phyloP scores from a whole-genome alignment of 2,888 invertebrate genomes.

The Myopa testacea region DNA sequence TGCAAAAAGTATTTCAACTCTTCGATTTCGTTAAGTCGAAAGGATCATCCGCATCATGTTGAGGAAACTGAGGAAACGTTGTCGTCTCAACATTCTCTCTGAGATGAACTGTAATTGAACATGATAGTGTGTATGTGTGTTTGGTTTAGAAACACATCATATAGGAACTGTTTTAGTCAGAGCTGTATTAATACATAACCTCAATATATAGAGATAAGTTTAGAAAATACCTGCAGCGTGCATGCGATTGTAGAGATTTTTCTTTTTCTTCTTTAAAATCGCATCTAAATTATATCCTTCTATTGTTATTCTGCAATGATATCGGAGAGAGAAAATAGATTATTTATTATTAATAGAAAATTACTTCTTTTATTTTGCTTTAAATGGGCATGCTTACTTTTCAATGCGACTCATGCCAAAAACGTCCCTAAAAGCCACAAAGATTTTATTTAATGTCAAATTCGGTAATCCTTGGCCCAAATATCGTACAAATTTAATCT shows the following conservation, averaged over 20 bases:
- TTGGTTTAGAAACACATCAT: slow-evolving; percentile 46
- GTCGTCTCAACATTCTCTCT: slow-evolving; percentile 50
- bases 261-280: slow-evolving; percentile 66
- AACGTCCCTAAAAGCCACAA: slow-evolving; percentile 66
- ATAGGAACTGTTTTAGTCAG: slow-evolving; percentile 46
- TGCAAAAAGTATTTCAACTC: slow-evolving; percentile 29
- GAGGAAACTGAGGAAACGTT: slow-evolving; percentile 17
- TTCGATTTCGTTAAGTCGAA: slow-evolving; percentile 50
- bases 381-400: slow-evolving; percentile 56
- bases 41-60: not conserved
- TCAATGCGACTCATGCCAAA: slow-evolving; percentile 64
- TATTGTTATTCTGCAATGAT: slow-evolving; percentile 54
- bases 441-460: slow-evolving; percentile 68
- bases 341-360: slow-evolving; percentile 26
- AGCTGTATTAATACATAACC: no score
- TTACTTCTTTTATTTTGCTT: not conserved
- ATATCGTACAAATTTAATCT: slow-evolving; percentile 68
- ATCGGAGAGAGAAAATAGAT: not conserved
- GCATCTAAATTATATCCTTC: slow-evolving; percentile 65
- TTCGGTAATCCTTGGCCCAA: slow-evolving; percentile 68
- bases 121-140: slow-evolving; percentile 35
- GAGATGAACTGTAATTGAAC: slow-evolving; percentile 53
- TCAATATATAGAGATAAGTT: no score
- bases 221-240: slow-evolving; percentile 61
- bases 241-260: slow-evolving; percentile 65